Percentiles rank a stretch among this genome's conserved stretches.
phyloP scores from a whole-genome alignment of 35 echinoderm and acorn worm genomes.

The Nesometra sesokonis region DNA sequence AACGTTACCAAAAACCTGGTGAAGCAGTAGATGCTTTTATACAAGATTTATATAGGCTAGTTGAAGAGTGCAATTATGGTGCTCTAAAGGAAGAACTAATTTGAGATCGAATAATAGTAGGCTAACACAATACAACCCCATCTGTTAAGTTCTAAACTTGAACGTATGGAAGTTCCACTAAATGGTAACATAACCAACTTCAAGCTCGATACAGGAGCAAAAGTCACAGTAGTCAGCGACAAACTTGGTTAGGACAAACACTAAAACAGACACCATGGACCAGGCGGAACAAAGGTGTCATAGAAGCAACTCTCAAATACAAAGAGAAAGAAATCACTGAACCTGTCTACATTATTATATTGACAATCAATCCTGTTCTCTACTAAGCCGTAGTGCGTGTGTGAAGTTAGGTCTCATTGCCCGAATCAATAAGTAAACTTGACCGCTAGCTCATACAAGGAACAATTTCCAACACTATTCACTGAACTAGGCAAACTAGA shows the following conservation, averaged over 20 bases:
- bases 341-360: neutral
- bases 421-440: neutral
- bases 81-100: conserved; percentile 13
- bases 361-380: neutral
- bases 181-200: too few species aligned
- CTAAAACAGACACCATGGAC: neutral
- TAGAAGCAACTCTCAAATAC: neutral
- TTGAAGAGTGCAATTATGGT: conserved; percentile 17
- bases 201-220: too few species aligned
- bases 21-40: conserved; percentile 23
- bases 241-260: neutral
- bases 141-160: too few species aligned
- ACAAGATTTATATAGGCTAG: conserved; percentile 19
- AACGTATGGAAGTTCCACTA: too few species aligned
- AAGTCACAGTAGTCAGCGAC: neutral
- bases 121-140: too few species aligned
- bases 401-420: neutral
- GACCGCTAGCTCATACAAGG: neutral
- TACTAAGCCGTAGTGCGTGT: neutral
- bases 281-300: neutral
- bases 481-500: conserved; percentile 1
- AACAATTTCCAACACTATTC: neutral
- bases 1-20: conserved; percentile 14
- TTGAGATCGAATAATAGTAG: conserved; percentile 21
- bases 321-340: neutral